These are phyloP conservation scores for Drosophila watanabei DNA, from an alignment of 1,140 invertebrate genomes.

Conservation along the genomic window DNA sequence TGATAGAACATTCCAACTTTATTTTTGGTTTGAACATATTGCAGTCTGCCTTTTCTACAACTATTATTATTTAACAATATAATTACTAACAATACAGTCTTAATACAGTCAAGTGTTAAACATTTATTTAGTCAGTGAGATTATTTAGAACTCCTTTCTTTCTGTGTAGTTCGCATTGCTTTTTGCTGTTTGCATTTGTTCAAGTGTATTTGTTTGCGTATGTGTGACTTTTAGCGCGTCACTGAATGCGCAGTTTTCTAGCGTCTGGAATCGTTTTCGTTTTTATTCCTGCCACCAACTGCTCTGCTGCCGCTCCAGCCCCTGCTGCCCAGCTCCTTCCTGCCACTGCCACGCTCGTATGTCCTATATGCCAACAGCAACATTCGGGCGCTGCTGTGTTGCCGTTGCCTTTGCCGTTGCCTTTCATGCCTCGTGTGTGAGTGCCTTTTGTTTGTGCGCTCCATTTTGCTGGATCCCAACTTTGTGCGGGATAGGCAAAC, in stretches of 20 bases:
- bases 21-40: no score
- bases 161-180: constrained; percentile 31
- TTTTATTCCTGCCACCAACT: constrained; percentile 39
- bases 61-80: no score
- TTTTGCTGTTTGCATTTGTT: constrained; percentile 31
- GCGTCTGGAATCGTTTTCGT: constrained; percentile 48
- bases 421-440: constrained; percentile 62
- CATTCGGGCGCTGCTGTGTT: constrained; percentile 29
- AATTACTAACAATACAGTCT: no score
- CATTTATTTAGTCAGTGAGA: neutral
- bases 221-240: constrained; percentile 78
- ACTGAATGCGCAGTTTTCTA: constrained; percentile 78
- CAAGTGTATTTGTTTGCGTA: constrained; percentile 41
- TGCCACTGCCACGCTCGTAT: constrained; percentile 5
- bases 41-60: no score
- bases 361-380: constrained; percentile 46
- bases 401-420: constrained; percentile 33
- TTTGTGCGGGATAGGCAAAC: constrained; percentile 65
- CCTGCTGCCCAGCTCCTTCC: neutral
- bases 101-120: neutral
- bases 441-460: constrained; percentile 79
- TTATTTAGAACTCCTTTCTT: neutral
- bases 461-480: constrained; percentile 82
- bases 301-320: neutral
- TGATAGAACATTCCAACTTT: no score